Evolutionary conservation across 1,140 invertebrate species (phyloP), one percentile per base, ranked within the genome.

Genomic region (Latrodectus geometricus): DNA sequence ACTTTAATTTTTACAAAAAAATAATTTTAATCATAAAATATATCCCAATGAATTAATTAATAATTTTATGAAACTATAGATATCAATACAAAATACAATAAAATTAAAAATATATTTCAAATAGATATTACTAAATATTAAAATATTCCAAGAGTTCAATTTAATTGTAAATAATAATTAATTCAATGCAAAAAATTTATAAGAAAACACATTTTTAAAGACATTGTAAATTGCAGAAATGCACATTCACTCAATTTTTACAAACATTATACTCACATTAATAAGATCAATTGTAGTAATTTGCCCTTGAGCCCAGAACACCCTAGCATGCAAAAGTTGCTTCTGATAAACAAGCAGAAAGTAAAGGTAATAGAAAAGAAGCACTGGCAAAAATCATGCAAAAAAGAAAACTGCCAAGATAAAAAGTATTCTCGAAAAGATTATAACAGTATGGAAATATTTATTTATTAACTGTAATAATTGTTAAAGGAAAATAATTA

Each of bases 281-380:
- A 35, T 86, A 69, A 87, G 78, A 61, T 79, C 85, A 70, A 83
- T 69, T 17, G 78, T 74, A 68, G 79, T 78, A 69, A 86, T 35
- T 78, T 87, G 86, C 81, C 77, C 74, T 78, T 88, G 81, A 54
- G 78, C 87, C 88, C 88, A 88, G 77, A 86, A 88, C 69, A 86
- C 79, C 65, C 87, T 77, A 70, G 88, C 88, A 77, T 88, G 75
- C 73, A 86, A 80, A 70, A 88, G 79, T 85, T 88, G 88, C 78
- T 88, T 88, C 88, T 88, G 83, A 87, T 82, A 88, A 80, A 72
- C 50, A 81, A 88, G 86, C 88, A 83, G 78, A 86, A 86, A 82
- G 75, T 70, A 87, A 87, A 78, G 61, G 61, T 69, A 74, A 78
- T 68, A 77, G 80, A 87, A 77, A 87, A 87, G 75, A 48, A 85